Evolutionary conservation across 2,888 invertebrate genomes (phyloP), one percentile per base, ranked within the genome.

Genomic region (Dorcus hopei): DNA sequence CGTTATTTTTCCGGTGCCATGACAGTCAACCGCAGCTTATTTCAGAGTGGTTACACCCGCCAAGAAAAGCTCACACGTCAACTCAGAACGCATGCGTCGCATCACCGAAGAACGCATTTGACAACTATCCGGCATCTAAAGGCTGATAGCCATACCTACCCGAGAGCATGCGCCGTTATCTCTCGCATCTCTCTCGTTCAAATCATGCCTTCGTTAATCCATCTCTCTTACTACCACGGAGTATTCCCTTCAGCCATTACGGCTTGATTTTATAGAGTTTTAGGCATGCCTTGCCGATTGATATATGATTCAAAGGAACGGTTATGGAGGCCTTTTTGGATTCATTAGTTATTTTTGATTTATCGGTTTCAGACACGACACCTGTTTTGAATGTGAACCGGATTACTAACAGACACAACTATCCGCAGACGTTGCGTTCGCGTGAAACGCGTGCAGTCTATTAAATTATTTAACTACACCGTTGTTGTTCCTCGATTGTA

Each of bases 21-120:
- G 71, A 70, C 72, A 72, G 72, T 64, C 67, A 65, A 64, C 59
- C 63, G 61, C 61, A 61, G 64, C 62, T 65, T 65, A 62, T 64
- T 62, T 62, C 62, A 70, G 71, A 73, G 72, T 75, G 74, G 74
- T 74, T 74, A 73, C 74, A 74, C 75, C 75, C 74, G 74, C 75
- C 69, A 72, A 70, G 70, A 69, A 66, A 67, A 67, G 67, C 68
- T 69, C 70, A 68, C 67, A 73, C 68, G 66, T 70, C 62, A 64
- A 66, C 67, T 62, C 57, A 72, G 63, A 64, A 72, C 76, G 76
- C 75, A 69, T 73, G 76, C 76, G 76, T 73, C 51, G 64, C 57
- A 56, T 56, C 62, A 61, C 53, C 62, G 64, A 60, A 63, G 65
- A 66, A 62, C 67, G 61, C 61, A 65, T 60, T 63, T 67, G 62